Percentiles rank a stretch among this genome's conserved stretches.
Evolutionary conservation across 2,797 vertebrate species (phyloP).

Genomic region (Sebastes taczanowskii): DNA sequence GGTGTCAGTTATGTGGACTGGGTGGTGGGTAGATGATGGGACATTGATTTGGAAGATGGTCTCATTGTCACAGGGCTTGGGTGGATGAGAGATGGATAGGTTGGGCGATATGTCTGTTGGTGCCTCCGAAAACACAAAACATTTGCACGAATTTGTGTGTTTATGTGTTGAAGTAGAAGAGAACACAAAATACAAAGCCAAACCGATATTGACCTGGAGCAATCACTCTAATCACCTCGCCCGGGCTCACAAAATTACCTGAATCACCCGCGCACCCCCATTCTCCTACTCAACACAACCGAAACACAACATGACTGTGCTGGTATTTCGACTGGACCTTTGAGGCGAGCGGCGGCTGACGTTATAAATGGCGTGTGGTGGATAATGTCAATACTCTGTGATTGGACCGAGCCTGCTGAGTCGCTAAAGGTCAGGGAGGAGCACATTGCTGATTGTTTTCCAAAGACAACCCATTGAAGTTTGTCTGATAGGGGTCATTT

Average conservation of each 20-base stretch:
- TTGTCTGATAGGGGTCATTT: conserved; percentile 79
- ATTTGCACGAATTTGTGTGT: neutral
- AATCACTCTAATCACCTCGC: conserved; percentile 29
- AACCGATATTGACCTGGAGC: conserved; percentile 4
- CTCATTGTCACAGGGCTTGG: conserved; percentile 6
- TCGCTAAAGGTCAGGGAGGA: conserved; percentile 79
- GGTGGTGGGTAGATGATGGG: neutral
- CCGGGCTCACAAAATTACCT: conserved; percentile 15
- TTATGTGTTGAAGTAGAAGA: conserved; percentile 7
- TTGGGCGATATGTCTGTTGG: neutral
- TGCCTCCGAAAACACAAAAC: too few species aligned
- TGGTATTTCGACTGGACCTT: conserved; percentile 74
- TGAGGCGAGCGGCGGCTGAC: conserved; percentile 57
- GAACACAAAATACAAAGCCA: neutral
- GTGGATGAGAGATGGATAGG: neutral
- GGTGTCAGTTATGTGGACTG: neutral
- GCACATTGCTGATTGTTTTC: conserved; percentile 81
- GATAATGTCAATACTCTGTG: conserved; percentile 81
- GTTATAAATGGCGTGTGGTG: conserved; percentile 77
- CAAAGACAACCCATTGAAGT: conserved; percentile 77
- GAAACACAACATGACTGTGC: conserved; percentile 75
- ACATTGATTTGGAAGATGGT: conserved; percentile 44
- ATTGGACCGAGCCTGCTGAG: conserved; percentile 77
- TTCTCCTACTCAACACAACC: conserved; percentile 42
- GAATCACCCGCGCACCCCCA: neutral